Evolutionary conservation across 2,797 vertebrate species (phyloP).

Genomic region (Odontamblyopus lacepedii): DNA sequence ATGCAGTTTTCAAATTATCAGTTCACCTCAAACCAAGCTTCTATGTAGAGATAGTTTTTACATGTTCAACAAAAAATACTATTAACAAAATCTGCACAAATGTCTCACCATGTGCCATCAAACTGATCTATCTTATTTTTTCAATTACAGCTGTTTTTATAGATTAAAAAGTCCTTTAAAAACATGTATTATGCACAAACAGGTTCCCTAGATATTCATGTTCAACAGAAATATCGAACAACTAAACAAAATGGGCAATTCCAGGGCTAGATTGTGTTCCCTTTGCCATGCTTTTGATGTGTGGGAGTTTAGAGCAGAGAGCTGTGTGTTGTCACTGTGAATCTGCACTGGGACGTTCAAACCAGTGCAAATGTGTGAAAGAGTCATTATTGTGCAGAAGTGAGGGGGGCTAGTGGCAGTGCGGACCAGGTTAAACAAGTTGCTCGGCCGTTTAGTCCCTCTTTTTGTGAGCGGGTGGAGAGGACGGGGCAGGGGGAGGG

Average conservation of each 20-base stretch:
- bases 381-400: constrained; percentile 59
- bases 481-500: constrained; percentile 25
- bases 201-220: no score
- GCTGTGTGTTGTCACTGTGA: constrained; percentile 66
- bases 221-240: no score
- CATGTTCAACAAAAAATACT: no score
- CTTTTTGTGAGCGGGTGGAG: constrained; percentile 17
- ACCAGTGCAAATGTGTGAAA: constrained; percentile 66
- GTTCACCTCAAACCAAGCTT: neutral
- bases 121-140: no score
- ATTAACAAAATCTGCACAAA: no score
- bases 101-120: no score
- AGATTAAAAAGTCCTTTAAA: no score
- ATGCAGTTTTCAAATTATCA: no score
- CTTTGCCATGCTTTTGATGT: constrained; percentile 31
- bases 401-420: constrained; percentile 38
- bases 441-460: constrained; percentile 47
- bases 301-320: constrained; percentile 56
- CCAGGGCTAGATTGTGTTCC: neutral
- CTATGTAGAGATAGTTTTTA: no score
- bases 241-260: no score
- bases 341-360: constrained; percentile 62
- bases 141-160: no score
- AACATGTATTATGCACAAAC: no score
- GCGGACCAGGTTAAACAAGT: constrained; percentile 55